Base-by-base conservation (phyloP, 2,888 invertebrate species). In the Nomada fucata region DNA sequence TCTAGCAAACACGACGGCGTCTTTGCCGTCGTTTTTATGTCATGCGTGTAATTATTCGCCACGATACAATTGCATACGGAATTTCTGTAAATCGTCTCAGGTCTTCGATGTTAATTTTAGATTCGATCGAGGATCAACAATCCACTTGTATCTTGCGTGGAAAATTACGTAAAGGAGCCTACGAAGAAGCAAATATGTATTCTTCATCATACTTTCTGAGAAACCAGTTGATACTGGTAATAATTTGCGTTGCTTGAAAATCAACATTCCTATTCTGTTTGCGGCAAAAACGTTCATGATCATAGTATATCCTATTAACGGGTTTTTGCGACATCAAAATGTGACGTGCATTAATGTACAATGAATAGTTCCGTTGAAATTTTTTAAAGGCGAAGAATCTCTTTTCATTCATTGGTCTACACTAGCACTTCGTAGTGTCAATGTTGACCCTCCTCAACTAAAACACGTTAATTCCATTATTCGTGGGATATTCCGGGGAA, bases 91-190 rank as follows among this genome's bases (percentile, higher is more conserved):
- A 26, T 5, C 15, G n/a, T 5, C 29, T 2, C 18, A 18, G 7
- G 7, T 7, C 11, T 11, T 18, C 52, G 29, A 53, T 70, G 36
- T 20, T 64, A 60, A 79, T 76, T 52, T 53, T 13, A 13, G 4
- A 63, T 63, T 50, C 23, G 44, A 71, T 57, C 18, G 44, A 3
- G 2, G 61, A 60, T 72, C 20, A 10, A 36, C 9, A 29, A 63
- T 53, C 11, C 18, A 23, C 23, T 20, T 36, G 36, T 47, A 44
- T 44, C 10, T 44, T 29, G 26, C 20, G n/a, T 20, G 50, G 11
- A 20, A 15, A 59, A 53, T 76, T 64, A 36, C 52, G 59, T 15
- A 76, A 64, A 29, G 7, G 1, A 23, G 15, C 10, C 10, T n/a
- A 2, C 10, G 2, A 15, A 29, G 4, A 63, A 4, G 44, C 10